Evolutionary conservation across 2,888 invertebrate species (phyloP).

Genomic region (Silvanus unidentatus): DNA sequence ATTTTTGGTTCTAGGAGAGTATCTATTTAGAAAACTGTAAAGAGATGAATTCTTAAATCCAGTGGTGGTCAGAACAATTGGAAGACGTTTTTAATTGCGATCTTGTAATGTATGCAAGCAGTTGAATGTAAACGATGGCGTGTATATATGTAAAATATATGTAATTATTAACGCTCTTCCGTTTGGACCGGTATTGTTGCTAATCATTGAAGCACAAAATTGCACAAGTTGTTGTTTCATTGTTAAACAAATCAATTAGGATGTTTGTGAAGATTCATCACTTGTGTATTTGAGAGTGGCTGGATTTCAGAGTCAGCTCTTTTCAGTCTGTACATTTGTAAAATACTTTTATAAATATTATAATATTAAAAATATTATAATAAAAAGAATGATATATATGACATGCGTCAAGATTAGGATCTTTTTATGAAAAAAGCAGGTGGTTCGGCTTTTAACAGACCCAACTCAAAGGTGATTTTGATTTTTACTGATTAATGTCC

Average conservation of each 20-base stretch:
- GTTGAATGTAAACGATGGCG: constrained; percentile 1
- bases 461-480: neutral
- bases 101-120: too few species aligned
- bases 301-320: too few species aligned
- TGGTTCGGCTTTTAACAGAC: constrained; percentile 13
- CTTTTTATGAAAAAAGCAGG: constrained; percentile 21
- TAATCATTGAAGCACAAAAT: constrained; percentile 3
- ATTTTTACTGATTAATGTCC: constrained; percentile 1
- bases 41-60: too few species aligned
- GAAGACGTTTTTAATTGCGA: too few species aligned
- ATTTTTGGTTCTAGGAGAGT: too few species aligned
- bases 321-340: too few species aligned
- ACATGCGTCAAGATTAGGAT: constrained; percentile 26
- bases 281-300: too few species aligned
- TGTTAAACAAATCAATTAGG: constrained; percentile 4
- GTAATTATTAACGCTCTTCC: neutral
- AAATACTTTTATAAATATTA: too few species aligned
- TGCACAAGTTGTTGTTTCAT: neutral
- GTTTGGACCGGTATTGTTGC: constrained; percentile 3
- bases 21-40: too few species aligned
- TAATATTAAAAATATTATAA: neutral
- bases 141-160: neutral
- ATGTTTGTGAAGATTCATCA: too few species aligned
- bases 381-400: constrained; percentile 22
- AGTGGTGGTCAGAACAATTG: too few species aligned